These are phyloP conservation scores for Lamprotornis superbus DNA, from an alignment of 2,113 vertebrate genomes.

Conservation along the genomic window DNA sequence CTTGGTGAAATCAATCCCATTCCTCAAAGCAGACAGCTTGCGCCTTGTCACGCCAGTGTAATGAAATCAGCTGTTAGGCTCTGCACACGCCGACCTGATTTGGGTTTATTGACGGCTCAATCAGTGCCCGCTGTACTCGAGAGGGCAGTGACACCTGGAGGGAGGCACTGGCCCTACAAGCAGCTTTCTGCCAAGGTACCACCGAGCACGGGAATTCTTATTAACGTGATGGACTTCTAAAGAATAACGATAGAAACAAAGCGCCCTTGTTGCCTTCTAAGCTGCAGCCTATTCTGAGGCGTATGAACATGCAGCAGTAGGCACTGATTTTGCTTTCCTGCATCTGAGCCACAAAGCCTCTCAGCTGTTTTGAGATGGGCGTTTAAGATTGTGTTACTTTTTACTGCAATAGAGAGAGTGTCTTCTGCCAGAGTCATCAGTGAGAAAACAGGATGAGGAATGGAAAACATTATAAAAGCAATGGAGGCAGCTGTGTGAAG, in stretches of 20 bases:
- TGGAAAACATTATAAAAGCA: constrained; percentile 52
- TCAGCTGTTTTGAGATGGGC: constrained; percentile 30
- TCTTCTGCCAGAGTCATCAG: constrained; percentile 52
- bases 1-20: constrained; percentile 32
- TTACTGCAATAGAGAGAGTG: neutral
- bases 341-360: neutral
- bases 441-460: constrained; percentile 49
- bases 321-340: neutral
- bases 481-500: constrained; percentile 52
- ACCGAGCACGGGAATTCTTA: neutral
- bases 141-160: neutral
- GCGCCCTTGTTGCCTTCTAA: neutral
- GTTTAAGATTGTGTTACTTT: constrained; percentile 29
- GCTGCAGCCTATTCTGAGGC: neutral
- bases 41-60: neutral
- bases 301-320: neutral
- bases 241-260: neutral
- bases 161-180: neutral
- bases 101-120: neutral
- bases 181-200: neutral
- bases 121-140: neutral
- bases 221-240: neutral
- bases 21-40: neutral
- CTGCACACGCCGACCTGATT: neutral
- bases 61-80: constrained; percentile 2